phyloP scores from a whole-genome alignment of 2,888 invertebrate species.

The Acronicta leporina region DNA sequence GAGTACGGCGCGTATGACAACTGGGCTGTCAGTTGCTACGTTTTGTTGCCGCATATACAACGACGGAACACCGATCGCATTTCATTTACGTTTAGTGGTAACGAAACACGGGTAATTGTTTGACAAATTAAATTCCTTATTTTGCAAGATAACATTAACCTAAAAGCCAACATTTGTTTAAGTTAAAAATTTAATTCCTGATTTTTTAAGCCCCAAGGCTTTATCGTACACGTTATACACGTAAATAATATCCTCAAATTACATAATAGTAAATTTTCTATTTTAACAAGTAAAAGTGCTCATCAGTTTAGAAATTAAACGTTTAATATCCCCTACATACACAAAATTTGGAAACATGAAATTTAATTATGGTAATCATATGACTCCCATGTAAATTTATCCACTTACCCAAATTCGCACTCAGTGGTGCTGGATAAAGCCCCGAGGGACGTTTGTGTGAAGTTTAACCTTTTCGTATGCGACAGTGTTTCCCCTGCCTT shows the following conservation, averaged over 20 bases:
- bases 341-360: slow-evolving; percentile 37
- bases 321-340: slow-evolving; percentile 22
- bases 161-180: slow-evolving; percentile 3
- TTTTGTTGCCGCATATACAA: too few species aligned
- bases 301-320: slow-evolving; percentile 11
- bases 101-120: slow-evolving; percentile 11
- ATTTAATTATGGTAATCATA: slow-evolving; percentile 58
- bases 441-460: slow-evolving; percentile 64
- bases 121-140: slow-evolving; percentile 15
- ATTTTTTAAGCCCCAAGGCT: neutral
- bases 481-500: slow-evolving; percentile 60
- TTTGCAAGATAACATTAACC: neutral
- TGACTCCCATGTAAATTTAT: slow-evolving; percentile 61
- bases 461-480: slow-evolving; percentile 73
- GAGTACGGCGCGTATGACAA: too few species aligned
- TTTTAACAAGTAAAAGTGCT: slow-evolving; percentile 9
- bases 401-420: slow-evolving; percentile 57
- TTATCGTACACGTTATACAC: neutral
- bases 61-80: too few species aligned
- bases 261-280: slow-evolving; percentile 12
- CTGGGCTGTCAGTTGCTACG: too few species aligned
- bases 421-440: slow-evolving; percentile 61
- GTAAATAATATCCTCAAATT: neutral
- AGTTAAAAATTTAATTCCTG: neutral
- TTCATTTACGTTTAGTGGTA: too few species aligned